Base-by-base conservation (phyloP, 2,888 invertebrate species). In the Agonum fuliginosum region DNA sequence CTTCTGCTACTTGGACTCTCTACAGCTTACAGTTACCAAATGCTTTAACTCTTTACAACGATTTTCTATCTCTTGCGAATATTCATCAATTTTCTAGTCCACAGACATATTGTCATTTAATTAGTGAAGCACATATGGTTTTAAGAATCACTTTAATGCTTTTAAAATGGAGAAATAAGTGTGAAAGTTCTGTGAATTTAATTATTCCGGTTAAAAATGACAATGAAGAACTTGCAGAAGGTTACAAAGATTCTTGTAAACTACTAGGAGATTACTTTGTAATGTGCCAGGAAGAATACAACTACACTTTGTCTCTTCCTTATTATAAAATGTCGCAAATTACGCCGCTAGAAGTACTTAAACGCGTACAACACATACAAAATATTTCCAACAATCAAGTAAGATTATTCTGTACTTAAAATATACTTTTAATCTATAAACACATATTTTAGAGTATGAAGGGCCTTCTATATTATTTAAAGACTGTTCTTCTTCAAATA, bases 71-170 rank as follows among this genome's bases (percentile, higher is more conserved):
- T 80, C 90, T 93, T 37, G 93, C 93, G 0, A 90, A 90, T 78
- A 89, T 89, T 48, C 91, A 92, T 83, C 89, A 91, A 74, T 88
- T 89, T 72, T 89, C 91, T 0, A 92, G 92, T 80, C 90, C 91
- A 0, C 89, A 91, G 41, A 92, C 93, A 1, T 94, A 94, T 83
- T 89, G 91, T 78, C 93, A 94, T 84, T 87, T 95, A 74, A 86
- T 94, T 83, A 90, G 91, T 81, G 94, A 95, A 85, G 93, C 93
- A 3, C 93, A 93, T 83, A 89, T 93, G 80, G 90, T 94, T 81
- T 85, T 94, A 14, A 86, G 91, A 77, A 83, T 89, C 24, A 86
- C 87, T 1, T 83, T 89, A 48, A 84, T 88, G 62, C 79, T 88
- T 20, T 83, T 83, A 43, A 83, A 83, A 78, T 87, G 86, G 86